Percentiles rank a stretch among this genome's conserved stretches.
phyloP scores from a whole-genome alignment of 2,797 vertebrate species.

The Gallirallus australis region DNA sequence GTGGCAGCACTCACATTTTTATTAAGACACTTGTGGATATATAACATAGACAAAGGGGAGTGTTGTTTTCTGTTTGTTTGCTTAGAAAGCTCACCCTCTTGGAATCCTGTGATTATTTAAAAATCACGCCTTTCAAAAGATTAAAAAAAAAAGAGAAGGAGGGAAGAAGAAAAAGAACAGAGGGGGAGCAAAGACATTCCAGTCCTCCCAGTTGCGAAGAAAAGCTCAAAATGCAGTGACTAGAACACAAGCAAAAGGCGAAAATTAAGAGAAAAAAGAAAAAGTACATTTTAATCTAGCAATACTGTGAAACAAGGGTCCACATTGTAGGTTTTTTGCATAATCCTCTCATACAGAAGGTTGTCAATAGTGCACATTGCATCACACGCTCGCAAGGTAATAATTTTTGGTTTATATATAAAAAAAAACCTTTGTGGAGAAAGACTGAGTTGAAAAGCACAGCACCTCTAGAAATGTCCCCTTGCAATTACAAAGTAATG shows the following conservation, averaged over 20 bases:
- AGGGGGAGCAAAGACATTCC: neutral
- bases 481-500: neutral
- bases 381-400: neutral
- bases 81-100: neutral
- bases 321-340: neutral
- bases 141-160: neutral
- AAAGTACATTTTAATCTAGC: neutral
- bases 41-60: neutral
- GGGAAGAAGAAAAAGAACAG: neutral
- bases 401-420: neutral
- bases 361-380: neutral
- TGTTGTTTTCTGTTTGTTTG: neutral
- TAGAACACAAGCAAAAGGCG: neutral
- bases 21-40: neutral
- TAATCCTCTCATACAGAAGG: neutral
- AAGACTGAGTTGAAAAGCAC: neutral
- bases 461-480: neutral
- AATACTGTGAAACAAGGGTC: neutral
- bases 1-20: neutral
- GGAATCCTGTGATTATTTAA: neutral
- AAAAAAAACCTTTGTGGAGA: neutral
- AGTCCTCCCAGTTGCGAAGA: neutral
- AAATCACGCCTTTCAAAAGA: neutral
- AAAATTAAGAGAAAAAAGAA: neutral
- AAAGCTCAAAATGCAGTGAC: neutral